Evolutionary conservation across 2,888 invertebrate species (phyloP).

Genomic region (Sminthurides aquaticus): DNA sequence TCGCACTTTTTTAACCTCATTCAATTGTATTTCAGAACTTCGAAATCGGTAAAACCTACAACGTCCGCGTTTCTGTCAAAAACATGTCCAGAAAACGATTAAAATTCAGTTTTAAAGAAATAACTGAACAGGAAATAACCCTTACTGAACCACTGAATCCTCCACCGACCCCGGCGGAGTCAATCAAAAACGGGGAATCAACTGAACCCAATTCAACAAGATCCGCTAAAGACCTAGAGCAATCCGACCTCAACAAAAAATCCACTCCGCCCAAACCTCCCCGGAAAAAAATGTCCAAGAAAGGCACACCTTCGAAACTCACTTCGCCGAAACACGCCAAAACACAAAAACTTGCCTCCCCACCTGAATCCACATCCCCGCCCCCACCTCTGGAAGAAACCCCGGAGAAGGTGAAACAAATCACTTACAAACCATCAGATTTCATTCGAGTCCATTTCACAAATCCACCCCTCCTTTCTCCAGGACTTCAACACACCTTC

Average conservation of each 20-base stretch:
- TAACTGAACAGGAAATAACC: neutral
- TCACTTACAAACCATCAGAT: slow-evolving; percentile 4
- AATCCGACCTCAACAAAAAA: neutral
- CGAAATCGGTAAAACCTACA: neutral
- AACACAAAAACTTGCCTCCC: too few relatives aligned
- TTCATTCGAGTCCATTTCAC: slow-evolving; percentile 20
- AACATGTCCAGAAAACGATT: neutral
- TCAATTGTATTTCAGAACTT: neutral
- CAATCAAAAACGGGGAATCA: too few relatives aligned
- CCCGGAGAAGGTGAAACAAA: slow-evolving; percentile 7
- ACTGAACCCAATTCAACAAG: too few relatives aligned
- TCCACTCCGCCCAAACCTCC: too few relatives aligned
- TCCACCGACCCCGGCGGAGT: neutral
- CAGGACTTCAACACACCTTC: slow-evolving; percentile 25
- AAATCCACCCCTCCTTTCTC: slow-evolving; percentile 22
- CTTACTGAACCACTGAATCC: neutral
- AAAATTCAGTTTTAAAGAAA: neutral
- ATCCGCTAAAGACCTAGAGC: neutral
- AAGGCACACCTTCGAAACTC: too few relatives aligned
- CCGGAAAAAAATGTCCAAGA: too few relatives aligned
- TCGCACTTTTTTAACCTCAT: too few relatives aligned
- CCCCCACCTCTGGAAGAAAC: neutral
- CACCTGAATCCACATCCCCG: too few relatives aligned
- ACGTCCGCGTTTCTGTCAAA: neutral
- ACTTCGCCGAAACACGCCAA: too few relatives aligned